Percentiles rank a stretch among this genome's conserved stretches.
phyloP scores from a whole-genome alignment of 2,797 vertebrate genomes.

The Eospalax fontanierii region DNA sequence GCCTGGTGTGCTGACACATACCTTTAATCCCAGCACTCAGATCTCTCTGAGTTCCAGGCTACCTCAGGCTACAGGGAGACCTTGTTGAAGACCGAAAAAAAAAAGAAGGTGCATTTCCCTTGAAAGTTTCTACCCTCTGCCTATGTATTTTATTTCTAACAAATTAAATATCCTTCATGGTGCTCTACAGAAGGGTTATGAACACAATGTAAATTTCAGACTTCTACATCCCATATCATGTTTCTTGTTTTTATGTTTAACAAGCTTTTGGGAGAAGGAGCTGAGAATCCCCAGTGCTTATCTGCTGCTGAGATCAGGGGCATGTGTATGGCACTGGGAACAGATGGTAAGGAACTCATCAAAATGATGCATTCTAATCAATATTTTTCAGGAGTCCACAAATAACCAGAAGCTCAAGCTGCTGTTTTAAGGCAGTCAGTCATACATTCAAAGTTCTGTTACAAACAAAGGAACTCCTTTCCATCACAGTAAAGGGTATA shows the following conservation, averaged over 20 bases:
- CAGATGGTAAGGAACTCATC: constrained; percentile 85
- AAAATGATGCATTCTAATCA: constrained; percentile 78
- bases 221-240: background rate
- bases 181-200: background rate
- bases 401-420: constrained; percentile 83
- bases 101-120: too few species aligned
- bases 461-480: constrained; percentile 21
- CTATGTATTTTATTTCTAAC: background rate
- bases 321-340: constrained; percentile 61
- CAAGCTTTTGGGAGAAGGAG: constrained; percentile 3
- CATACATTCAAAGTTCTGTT: constrained; percentile 69
- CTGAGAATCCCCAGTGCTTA: constrained; percentile 8
- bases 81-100: too few species aligned
- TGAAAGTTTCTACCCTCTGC: background rate
- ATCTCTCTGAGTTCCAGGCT: too few species aligned
- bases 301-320: constrained; percentile 52
- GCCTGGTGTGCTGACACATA: too few species aligned
- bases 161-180: constrained; percentile 54
- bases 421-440: constrained; percentile 69
- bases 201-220: constrained; percentile 38
- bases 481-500: background rate
- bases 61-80: too few species aligned
- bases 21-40: too few species aligned
- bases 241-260: background rate
- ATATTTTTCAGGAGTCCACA: constrained; percentile 79